Percentiles rank a stretch among this genome's conserved stretches.
Evolutionary conservation across 2,113 vertebrate species (phyloP).

Genomic region (Hemiscyllium ocellatum): DNA sequence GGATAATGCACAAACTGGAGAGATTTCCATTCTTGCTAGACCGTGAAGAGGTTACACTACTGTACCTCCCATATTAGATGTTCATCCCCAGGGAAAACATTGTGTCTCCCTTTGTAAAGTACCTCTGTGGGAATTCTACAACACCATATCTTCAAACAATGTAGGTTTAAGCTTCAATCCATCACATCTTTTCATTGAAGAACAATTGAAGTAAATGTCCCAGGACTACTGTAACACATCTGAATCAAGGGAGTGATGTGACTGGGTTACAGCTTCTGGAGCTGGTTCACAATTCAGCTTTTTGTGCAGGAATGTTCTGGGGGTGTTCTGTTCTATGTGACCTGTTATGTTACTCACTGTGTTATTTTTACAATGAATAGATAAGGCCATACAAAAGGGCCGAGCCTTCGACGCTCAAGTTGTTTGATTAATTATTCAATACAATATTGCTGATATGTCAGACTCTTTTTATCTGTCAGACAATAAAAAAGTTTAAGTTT

Average conservation of each 20-base stretch:
- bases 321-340: slow-evolving; percentile 5
- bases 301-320: slow-evolving; percentile 21
- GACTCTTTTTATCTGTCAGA: neutral
- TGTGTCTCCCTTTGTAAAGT: slow-evolving; percentile 33
- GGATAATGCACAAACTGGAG: neutral
- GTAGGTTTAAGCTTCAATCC: slow-evolving; percentile 28
- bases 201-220: slow-evolving; percentile 34
- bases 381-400: slow-evolving; percentile 1
- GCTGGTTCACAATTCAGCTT: slow-evolving; percentile 10
- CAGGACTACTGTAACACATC: neutral
- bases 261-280: slow-evolving; percentile 16
- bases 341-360: neutral
- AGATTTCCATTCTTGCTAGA: slow-evolving; percentile 26
- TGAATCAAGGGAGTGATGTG: slow-evolving; percentile 1
- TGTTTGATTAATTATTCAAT: slow-evolving; percentile 17
- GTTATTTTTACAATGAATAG: neutral
- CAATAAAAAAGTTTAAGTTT: slow-evolving; percentile 23
- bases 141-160: slow-evolving; percentile 5
- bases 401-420: neutral
- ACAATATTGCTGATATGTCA: neutral
- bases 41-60: slow-evolving; percentile 21
- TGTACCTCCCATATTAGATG: slow-evolving; percentile 37
- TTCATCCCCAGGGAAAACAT: slow-evolving; percentile 28
- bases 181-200: slow-evolving; percentile 21
- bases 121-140: slow-evolving; percentile 36